phyloP scores from a whole-genome alignment of 2,113 vertebrate species.

The Ia io region DNA sequence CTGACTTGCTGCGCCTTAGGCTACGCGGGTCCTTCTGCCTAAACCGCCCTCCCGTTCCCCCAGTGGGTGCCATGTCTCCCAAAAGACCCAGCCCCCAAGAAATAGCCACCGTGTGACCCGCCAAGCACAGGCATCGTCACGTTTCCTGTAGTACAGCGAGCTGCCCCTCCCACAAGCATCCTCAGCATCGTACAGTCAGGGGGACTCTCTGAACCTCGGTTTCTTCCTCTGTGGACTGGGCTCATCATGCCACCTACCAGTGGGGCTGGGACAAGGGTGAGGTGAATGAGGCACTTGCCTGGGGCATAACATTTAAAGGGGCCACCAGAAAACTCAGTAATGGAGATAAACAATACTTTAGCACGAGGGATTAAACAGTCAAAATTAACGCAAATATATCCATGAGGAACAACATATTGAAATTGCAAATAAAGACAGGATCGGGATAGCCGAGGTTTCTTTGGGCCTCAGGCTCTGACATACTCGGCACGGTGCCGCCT shows the following conservation, averaged over 20 bases:
- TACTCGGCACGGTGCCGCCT: fast-evolving
- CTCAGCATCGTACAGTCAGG: fast-evolving
- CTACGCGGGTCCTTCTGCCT: fast-evolving
- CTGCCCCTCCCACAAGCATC: background rate
- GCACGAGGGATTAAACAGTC: background rate
- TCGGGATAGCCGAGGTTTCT: fast-evolving
- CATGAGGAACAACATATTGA: background rate
- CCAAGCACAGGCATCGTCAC: fast-evolving
- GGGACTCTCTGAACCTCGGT: background rate
- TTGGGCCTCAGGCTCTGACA: background rate
- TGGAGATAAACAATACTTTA: background rate
- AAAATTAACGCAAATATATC: background rate
- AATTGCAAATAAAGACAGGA: background rate
- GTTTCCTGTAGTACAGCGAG: background rate
- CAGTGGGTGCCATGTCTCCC: fast-evolving
- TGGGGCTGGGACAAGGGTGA: background rate
- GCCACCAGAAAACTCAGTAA: background rate
- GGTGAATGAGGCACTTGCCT: fast-evolving
- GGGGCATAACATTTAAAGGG: too few relatives aligned
- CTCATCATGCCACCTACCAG: background rate
- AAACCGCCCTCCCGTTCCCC: background rate
- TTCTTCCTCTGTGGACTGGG: background rate
- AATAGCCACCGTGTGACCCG: fast-evolving
- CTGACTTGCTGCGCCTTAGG: fast-evolving
- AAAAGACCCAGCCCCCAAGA: background rate